Evolutionary conservation across 1,140 invertebrate species (phyloP), one percentile per base, ranked within the genome.

Genomic region (Saxidomus purpurata): DNA sequence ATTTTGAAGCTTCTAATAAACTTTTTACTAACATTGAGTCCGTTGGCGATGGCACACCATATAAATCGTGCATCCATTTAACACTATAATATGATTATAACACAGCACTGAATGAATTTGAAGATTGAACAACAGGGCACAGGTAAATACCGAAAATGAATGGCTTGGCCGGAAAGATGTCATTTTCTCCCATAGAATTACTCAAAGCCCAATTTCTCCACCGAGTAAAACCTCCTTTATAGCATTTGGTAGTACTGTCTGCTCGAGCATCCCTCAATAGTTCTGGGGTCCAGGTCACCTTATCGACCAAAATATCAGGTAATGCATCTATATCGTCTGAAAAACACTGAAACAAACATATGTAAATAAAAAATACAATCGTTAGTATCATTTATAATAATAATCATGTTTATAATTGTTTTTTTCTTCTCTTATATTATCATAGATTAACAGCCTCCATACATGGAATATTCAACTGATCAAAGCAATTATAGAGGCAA

Each of bases 111-210:
- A 34, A 8, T 8, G 76, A 34, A 79, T 79, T 79, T 43, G 76
- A 15, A 11, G 76, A 40, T 81, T 81, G 77, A 11, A 81, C 28
- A 9, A 31, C 8, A 47, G 49, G 55, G 15, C 36, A 55, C 77
- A 81, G 31, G 55, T 55, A 81, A 25, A 81, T 25, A 4, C 47
- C 43, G 55, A 81, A 38, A 3, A 15, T 4, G 17, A 81, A 81
- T 31, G 77, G 9, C 49, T 81, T 81, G 1, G 77, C 77, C 15
- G 77, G 49, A 47, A 85, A 85, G 55, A 49, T 71, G 34, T 71
- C 38, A 61, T 52, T 22, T 31, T 31, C 34, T 38, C 19, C 28
- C 22, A 81, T 1, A 3, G 36, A 28, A 81, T 81, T 55, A 55
- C 47, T 55, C 15, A 55, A 81, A 25, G 77, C 49, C 47, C 47